phyloP scores from a whole-genome alignment of 2,888 invertebrate species.

The Daptonema setosum region DNA sequence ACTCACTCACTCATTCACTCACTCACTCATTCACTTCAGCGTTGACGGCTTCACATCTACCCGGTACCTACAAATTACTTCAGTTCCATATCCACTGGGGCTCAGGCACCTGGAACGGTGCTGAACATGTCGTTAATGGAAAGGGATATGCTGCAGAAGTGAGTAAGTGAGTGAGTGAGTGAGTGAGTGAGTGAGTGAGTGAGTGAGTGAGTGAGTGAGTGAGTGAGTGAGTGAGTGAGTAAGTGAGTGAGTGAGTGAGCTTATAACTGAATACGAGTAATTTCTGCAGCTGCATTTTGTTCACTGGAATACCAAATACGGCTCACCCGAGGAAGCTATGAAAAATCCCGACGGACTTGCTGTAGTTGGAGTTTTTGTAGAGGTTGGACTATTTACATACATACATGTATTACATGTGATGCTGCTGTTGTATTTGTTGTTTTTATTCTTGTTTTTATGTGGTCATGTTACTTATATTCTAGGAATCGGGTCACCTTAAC shows the following conservation, averaged over 20 bases:
- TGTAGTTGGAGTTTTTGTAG: conserved; percentile 20
- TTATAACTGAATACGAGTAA: too few relatives aligned
- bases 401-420: too few relatives aligned
- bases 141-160: conserved; percentile 6
- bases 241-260: too few relatives aligned
- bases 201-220: too few relatives aligned
- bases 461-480: too few relatives aligned
- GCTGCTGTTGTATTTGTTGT: too few relatives aligned
- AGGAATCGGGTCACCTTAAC: too few relatives aligned
- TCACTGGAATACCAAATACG: conserved; percentile 20
- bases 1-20: background rate
- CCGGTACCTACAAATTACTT: conserved; percentile 13
- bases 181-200: too few relatives aligned
- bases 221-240: too few relatives aligned
- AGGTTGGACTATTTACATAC: too few relatives aligned
- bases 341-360: conserved; percentile 19
- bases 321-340: conserved; percentile 15
- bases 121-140: conserved; percentile 20
- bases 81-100: conserved; percentile 25
- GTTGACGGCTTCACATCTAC: conserved; percentile 10
- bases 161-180: too few relatives aligned
- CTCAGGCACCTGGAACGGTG: conserved; percentile 15
- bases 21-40: background rate
- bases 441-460: too few relatives aligned
- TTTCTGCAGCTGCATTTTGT: conserved; percentile 17